Evolutionary conservation across 1,140 invertebrate species (phyloP).

Genomic region (Hestina assimilis): DNA sequence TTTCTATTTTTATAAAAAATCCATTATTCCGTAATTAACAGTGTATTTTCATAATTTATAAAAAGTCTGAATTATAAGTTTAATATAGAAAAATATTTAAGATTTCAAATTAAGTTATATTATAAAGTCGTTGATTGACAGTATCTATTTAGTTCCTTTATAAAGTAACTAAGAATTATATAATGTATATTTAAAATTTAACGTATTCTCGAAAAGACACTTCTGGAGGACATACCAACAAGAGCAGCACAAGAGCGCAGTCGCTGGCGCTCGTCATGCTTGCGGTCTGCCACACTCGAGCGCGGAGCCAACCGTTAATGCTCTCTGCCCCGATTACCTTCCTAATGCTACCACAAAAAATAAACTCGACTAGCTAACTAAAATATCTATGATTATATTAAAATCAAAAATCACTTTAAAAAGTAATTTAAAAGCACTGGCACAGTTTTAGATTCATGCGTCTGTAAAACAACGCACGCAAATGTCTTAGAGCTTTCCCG

Average conservation of each 20-base stretch:
- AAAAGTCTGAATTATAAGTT: too few species aligned
- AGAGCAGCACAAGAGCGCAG: constrained; percentile 63
- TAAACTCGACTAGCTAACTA: constrained; percentile 38
- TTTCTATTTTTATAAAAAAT: too few species aligned
- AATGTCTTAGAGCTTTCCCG: constrained; percentile 32
- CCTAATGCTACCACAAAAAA: constrained; percentile 57
- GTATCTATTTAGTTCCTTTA: too few species aligned
- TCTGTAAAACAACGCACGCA: constrained; percentile 9
- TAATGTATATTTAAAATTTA: too few species aligned
- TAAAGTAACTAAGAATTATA: too few species aligned
- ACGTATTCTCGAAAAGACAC: too few species aligned
- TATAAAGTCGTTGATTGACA: too few species aligned
- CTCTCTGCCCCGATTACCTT: constrained; percentile 76
- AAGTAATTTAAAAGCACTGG: constrained; percentile 29
- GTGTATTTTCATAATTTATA: too few species aligned
- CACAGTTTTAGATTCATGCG: constrained; percentile 23
- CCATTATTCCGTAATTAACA: too few species aligned
- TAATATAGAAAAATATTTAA: too few species aligned
- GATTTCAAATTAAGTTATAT: too few species aligned
- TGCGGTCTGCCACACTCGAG: constrained; percentile 72
- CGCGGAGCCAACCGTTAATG: constrained; percentile 73
- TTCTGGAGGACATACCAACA: constrained; percentile 47
- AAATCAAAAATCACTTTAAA: constrained; percentile 18
- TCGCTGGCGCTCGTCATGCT: constrained; percentile 70
- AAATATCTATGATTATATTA: constrained; percentile 16